phyloP scores from a whole-genome alignment of 2,888 invertebrate species.

The Cryptocheilus praepositus region DNA sequence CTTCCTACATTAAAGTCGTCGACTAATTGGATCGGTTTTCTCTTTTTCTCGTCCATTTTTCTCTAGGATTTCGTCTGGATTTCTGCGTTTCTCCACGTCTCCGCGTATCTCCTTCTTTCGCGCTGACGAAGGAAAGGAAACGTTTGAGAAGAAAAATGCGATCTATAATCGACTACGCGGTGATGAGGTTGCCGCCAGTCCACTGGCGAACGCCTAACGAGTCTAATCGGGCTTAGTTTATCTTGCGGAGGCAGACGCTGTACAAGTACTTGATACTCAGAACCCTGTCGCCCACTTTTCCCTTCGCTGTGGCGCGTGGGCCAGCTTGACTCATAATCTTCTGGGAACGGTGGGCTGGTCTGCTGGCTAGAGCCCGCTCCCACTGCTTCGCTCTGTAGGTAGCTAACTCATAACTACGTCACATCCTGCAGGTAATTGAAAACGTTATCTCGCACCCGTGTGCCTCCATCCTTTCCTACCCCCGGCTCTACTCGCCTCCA shows the following conservation, averaged over 20 bases:
- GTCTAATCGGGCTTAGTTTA: constrained; percentile 68
- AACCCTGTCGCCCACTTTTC: too few relatives aligned
- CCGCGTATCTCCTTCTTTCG: constrained; percentile 7
- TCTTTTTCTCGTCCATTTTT: constrained; percentile 21
- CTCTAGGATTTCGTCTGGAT: constrained; percentile 35
- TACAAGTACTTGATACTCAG: constrained; percentile 55
- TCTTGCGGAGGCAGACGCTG: constrained; percentile 62
- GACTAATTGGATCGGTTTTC: constrained; percentile 65
- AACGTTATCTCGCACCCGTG: constrained; percentile 73
- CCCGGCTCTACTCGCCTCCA: constrained; percentile 38
- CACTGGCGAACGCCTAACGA: not conserved
- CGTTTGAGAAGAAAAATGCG: constrained; percentile 30
- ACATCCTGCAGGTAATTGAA: constrained; percentile 75
- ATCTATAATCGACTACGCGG: constrained; percentile 29
- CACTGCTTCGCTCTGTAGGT: constrained; percentile 53
- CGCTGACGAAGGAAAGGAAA: not conserved
- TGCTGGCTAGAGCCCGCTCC: constrained; percentile 24
- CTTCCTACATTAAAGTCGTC: constrained; percentile 60
- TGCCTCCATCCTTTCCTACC: constrained; percentile 64
- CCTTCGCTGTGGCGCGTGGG: constrained; percentile 15
- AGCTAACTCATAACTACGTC: constrained; percentile 74
- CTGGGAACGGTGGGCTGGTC: constrained; percentile 52
- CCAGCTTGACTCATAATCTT: constrained; percentile 69
- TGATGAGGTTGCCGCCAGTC: constrained; percentile 4
- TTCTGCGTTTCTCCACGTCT: not conserved